These are phyloP conservation scores for Lophura nycthemera DNA, from an alignment of 2,113 vertebrate genomes.

Conservation along the genomic window DNA sequence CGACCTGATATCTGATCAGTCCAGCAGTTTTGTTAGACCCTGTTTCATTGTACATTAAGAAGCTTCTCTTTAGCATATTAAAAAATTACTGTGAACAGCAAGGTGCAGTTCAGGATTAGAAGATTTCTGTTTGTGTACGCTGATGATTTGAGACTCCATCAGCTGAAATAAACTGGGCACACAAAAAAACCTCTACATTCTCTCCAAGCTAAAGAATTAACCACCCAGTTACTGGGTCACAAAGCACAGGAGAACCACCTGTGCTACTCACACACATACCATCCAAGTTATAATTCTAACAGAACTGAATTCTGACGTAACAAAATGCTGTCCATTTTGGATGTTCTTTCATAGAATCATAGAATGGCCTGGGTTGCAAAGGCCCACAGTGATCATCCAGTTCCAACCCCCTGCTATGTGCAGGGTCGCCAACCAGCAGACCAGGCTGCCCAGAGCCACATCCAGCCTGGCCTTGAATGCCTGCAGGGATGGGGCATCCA, in stretches of 20 bases:
- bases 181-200: neutral
- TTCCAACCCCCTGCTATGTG: no score
- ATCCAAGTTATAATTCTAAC: neutral
- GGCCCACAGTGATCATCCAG: no score
- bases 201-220: neutral
- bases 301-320: neutral
- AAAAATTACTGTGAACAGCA: neutral
- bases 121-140: fast-evolving
- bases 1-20: neutral
- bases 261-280: neutral
- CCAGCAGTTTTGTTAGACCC: neutral
- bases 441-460: no score
- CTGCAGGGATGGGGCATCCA: no score
- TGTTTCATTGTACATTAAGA: fast-evolving
- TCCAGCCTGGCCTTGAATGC: no score
- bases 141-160: neutral
- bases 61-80: fast-evolving
- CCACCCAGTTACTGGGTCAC: neutral
- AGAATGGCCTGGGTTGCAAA: no score
- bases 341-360: neutral
- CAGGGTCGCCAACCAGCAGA: no score
- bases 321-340: neutral
- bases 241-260: neutral
- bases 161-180: neutral
- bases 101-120: neutral